Evolutionary conservation across 2,888 invertebrate genomes (phyloP), one percentile per base, ranked within the genome.

Genomic region (Liopterus haemorrhoidalis): DNA sequence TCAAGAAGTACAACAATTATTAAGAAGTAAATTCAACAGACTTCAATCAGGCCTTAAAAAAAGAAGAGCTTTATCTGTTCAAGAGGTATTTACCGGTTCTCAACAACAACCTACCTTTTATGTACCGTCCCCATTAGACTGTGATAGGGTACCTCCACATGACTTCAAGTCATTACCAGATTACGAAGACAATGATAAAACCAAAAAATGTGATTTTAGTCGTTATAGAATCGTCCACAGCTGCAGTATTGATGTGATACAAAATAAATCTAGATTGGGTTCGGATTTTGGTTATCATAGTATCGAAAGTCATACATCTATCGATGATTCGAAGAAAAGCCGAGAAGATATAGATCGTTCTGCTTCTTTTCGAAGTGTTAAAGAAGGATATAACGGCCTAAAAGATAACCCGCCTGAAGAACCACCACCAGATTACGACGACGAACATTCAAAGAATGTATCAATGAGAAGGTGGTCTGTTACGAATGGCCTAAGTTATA

Each of bases 21-120:
- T 78, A 16, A 69, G 77, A 14, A 75, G 78, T 41, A 83, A 82
- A 53, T 71, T 85, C 52, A 82, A 78, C 48, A 78, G 82, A 59
- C 75, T 84, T 46, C 81, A 83, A 45, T 80, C 81, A 8, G 83
- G 83, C 1, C 66, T 83, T 46, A 70, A 82, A 33, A 75, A 73
- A 56, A 69, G 82, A 40, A 71, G 82, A 53, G 80, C 82, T 2
- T 60, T 82, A 18, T 82, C 82, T 37, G 82, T 82, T 8, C 80
- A 82, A 54, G 82, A 83, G 57, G 79, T 82, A 9, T 72, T 81
- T 52, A 58, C 57, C 11, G 60, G 56, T 28, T 68, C 76, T 9
- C 72, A 74, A 49, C 73, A 73, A 47, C 73, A 73, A n/a, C 71
- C 78, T 2, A 78, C 75, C 4, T 85, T 85, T 61, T 84, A 84